Conservation (phyloP, 2,113 vertebrate species). For the Morone chrysops region DNA sequence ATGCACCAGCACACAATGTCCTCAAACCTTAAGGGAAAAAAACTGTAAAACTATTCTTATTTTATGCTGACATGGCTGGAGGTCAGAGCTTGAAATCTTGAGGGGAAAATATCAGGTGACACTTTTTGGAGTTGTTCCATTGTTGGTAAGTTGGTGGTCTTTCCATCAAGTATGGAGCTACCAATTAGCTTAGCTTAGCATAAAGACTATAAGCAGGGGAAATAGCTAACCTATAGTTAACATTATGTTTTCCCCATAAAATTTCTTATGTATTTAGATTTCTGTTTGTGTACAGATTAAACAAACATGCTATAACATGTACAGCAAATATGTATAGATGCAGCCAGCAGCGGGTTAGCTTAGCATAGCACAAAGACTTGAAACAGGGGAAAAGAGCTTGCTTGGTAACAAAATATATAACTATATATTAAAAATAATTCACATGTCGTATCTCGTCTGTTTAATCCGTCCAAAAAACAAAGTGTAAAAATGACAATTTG, state of each 20-base stretch:
- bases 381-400: neutral
- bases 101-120: neutral
- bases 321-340: too few species aligned
- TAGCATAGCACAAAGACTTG: neutral
- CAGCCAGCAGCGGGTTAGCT: too few species aligned
- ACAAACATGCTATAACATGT: too few species aligned
- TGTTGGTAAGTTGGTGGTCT: too few species aligned
- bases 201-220: neutral
- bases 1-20: slow-evolving; percentile 1
- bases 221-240: too few species aligned
- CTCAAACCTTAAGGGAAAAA: slow-evolving; percentile 24
- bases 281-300: too few species aligned
- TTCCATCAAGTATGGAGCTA: neutral
- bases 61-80: neutral
- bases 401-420: too few species aligned
- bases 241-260: too few species aligned
- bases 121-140: neutral
- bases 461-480: neutral
- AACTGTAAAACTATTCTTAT: neutral
- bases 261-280: too few species aligned
- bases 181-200: neutral
- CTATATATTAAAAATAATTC: too few species aligned
- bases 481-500: neutral
- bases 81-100: slow-evolving; percentile 6
- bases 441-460: neutral